Conservation (phyloP, 1,140 invertebrate genomes). For the Sycophaga agraensis region DNA sequence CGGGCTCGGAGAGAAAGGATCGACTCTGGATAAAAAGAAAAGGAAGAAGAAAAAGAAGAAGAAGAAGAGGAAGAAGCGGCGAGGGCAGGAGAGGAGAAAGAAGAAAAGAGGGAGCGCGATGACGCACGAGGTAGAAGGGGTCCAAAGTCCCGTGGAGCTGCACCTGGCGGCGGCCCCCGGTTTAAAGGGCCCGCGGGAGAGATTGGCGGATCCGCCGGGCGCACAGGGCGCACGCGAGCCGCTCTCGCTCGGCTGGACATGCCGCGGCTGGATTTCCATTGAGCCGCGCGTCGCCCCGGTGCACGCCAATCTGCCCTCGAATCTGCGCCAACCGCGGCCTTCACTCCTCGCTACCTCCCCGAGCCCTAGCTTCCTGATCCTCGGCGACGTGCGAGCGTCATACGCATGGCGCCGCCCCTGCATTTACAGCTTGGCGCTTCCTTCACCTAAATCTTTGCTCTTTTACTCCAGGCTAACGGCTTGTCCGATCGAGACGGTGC, state of each 20-base stretch:
- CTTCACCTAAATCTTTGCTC: no score
- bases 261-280: constrained; percentile 7
- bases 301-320: no score
- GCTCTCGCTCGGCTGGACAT: neutral
- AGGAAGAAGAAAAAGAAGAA: neutral
- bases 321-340: neutral
- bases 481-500: no score
- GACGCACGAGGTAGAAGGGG: neutral
- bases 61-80: neutral
- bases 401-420: no score
- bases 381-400: no score
- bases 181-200: no score
- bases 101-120: neutral
- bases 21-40: neutral
- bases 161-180: no score
- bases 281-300: neutral
- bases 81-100: neutral
- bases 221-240: neutral
- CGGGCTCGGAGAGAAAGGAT: no score
- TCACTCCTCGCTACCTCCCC: neutral
- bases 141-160: no score
- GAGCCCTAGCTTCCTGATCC: constrained; percentile 9
- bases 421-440: no score
- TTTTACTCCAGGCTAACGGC: no score
- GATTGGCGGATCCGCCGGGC: no score